phyloP scores from a whole-genome alignment of 2,797 vertebrate genomes.

The Ciconia nigra region DNA sequence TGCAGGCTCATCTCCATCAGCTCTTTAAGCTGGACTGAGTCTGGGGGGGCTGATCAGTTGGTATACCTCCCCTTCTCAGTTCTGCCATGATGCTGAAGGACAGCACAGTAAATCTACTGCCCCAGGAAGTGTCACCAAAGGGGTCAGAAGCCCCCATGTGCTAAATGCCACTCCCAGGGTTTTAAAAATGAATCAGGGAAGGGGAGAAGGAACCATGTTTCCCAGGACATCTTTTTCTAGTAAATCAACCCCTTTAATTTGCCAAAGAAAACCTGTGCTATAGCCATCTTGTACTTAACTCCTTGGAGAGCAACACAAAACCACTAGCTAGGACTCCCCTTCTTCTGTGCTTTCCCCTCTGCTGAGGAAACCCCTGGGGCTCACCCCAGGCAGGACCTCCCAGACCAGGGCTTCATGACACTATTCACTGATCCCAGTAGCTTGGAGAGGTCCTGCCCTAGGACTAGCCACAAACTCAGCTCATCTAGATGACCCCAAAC shows the following conservation, averaged over 20 bases:
- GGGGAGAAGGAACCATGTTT: neutral
- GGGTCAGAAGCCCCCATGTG: neutral
- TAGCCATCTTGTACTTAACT: fast-evolving
- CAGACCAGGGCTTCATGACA: fast-evolving
- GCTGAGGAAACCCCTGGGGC: neutral
- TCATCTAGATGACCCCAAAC: neutral
- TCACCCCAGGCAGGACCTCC: neutral
- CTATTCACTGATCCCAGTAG: neutral
- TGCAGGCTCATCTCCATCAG: neutral
- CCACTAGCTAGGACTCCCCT: neutral
- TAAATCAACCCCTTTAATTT: neutral
- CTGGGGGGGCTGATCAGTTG: too few relatives aligned
- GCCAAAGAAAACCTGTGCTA: neutral
- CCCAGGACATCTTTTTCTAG: neutral
- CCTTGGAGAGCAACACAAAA: neutral
- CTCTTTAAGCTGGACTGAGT: neutral
- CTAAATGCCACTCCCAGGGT: neutral
- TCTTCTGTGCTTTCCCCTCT: neutral
- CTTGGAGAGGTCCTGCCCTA: neutral
- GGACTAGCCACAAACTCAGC: neutral
- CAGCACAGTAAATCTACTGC: neutral
- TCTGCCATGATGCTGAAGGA: neutral
- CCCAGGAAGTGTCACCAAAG: neutral
- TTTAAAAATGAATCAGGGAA: neutral
- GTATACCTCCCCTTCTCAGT: too few relatives aligned